These are phyloP conservation scores for Semnornis frantzii DNA, from an alignment of 2,113 vertebrate genomes.

Conservation along the genomic window DNA sequence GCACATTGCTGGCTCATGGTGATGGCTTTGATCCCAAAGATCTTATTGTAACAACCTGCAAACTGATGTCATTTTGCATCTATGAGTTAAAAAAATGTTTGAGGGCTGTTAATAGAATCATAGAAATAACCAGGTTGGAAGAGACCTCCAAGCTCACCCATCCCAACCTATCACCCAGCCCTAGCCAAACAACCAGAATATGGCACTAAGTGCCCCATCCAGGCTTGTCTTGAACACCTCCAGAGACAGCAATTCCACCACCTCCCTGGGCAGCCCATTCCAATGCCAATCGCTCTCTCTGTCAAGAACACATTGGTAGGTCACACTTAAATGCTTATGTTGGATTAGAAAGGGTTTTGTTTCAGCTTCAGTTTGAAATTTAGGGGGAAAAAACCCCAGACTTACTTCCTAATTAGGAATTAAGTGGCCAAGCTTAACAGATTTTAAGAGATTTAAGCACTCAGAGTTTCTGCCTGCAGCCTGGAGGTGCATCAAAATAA, in stretches of 20 bases:
- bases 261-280: too few relatives aligned
- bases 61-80: neutral
- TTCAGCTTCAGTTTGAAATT: neutral
- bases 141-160: too few relatives aligned
- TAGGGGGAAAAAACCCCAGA: neutral
- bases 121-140: too few relatives aligned
- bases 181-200: too few relatives aligned
- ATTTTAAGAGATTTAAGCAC: neutral
- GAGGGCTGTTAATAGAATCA: neutral
- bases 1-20: too few relatives aligned
- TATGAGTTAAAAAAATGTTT: neutral
- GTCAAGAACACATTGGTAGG: neutral
- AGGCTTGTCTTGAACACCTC: too few relatives aligned
- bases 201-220: too few relatives aligned
- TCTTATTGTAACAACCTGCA: neutral
- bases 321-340: neutral
- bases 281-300: too few relatives aligned
- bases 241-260: too few relatives aligned
- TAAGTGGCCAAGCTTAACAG: neutral
- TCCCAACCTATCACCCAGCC: too few relatives aligned
- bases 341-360: neutral
- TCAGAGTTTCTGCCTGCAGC: neutral
- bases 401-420: neutral
- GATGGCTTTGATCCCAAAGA: neutral
- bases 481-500: neutral